phyloP scores from a whole-genome alignment of 2,797 vertebrate genomes.

The Phrynocephalus guinanensis region DNA sequence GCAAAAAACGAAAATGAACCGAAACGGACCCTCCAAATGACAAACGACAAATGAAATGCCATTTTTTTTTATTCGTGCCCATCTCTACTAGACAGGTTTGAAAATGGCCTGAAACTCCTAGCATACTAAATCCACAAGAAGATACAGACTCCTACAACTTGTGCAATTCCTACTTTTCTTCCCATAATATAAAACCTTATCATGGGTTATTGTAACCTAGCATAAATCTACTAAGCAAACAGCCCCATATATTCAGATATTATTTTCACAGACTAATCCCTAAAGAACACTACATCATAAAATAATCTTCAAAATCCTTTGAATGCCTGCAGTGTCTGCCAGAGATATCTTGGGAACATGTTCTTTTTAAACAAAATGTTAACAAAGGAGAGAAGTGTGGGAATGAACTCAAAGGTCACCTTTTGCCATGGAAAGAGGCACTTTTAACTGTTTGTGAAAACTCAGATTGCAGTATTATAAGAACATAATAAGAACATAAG shows the following conservation, averaged over 20 bases:
- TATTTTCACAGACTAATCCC: not conserved
- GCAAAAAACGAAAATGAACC: too few relatives aligned
- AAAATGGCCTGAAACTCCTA: not conserved
- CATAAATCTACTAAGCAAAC: constrained; percentile 3
- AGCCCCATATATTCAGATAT: not conserved
- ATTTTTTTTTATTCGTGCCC: too few relatives aligned
- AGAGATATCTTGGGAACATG: not conserved
- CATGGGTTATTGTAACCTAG: not conserved
- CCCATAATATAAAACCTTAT: not conserved
- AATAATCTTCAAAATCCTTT: constrained; percentile 6
- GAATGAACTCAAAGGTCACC: not conserved
- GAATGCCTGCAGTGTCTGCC: not conserved
- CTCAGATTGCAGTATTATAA: not conserved
- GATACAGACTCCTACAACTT: not conserved
- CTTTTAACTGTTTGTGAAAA: not conserved
- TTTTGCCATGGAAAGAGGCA: not conserved
- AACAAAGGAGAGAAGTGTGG: not conserved
- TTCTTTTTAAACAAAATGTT: not conserved
- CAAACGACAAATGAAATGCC: too few relatives aligned
- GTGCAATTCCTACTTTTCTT: not conserved
- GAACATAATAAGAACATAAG: too few relatives aligned
- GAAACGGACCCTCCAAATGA: too few relatives aligned
- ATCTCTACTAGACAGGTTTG: not conserved
- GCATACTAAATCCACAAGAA: not conserved
- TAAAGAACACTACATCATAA: not conserved